These are phyloP conservation scores for Drosophila merina DNA, from an alignment of 2,888 invertebrate genomes.

Conservation along the genomic window DNA sequence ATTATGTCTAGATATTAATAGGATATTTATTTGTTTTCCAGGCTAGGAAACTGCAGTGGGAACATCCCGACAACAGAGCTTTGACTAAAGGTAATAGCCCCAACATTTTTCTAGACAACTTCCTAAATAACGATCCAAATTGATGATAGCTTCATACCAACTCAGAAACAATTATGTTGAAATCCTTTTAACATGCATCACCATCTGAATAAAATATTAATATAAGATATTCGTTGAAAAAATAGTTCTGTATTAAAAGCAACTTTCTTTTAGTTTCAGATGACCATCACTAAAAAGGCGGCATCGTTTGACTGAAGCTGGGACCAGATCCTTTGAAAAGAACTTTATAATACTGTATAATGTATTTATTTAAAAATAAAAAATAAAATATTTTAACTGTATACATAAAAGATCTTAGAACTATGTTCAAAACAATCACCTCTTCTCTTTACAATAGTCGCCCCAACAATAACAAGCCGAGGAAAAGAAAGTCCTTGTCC, in stretches of 20 bases:
- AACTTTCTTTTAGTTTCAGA: neutral
- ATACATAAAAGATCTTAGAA: slow-evolving; percentile 53
- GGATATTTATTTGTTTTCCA: neutral
- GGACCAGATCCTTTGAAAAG: neutral
- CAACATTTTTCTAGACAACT: too few species aligned
- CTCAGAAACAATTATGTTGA: slow-evolving; percentile 54
- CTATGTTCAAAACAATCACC: slow-evolving; percentile 51
- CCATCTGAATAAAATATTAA: slow-evolving; percentile 66
- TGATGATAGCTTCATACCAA: slow-evolving; percentile 65
- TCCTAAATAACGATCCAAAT: neutral
- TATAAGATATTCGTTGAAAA: neutral
- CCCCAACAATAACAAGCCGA: slow-evolving; percentile 48
- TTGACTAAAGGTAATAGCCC: neutral
- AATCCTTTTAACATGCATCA: slow-evolving; percentile 67
- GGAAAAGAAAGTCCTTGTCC: slow-evolving; percentile 28
- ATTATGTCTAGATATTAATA: neutral
- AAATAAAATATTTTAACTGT: slow-evolving; percentile 36
- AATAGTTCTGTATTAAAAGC: neutral
- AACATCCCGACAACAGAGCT: too few species aligned
- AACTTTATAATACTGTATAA: slow-evolving; percentile 6
- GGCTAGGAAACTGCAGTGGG: too few species aligned
- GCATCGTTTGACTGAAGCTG: neutral
- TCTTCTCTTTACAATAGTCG: slow-evolving; percentile 3
- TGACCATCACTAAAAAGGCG: neutral
- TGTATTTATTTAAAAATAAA: slow-evolving; percentile 44